Evolutionary conservation across 2,888 invertebrate genomes (phyloP).

Genomic region (Ceraclea dissimilis): DNA sequence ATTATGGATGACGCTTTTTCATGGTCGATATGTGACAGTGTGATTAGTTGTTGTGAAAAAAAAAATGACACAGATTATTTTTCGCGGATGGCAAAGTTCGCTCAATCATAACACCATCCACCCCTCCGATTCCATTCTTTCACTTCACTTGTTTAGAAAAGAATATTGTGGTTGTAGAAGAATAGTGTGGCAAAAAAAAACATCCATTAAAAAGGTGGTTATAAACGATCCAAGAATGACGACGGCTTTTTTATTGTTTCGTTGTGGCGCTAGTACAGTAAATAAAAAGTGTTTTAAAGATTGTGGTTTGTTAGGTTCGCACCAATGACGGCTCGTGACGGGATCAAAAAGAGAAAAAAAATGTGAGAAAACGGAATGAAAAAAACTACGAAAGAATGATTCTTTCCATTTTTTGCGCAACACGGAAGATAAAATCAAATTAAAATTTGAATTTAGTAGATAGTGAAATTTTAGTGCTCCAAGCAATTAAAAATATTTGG

Average conservation of each 20-base stretch:
- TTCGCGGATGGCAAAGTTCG: neutral
- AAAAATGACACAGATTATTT: slow-evolving; percentile 9
- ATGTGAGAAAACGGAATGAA: too few relatives aligned
- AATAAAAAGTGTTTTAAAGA: neutral
- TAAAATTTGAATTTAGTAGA: too few relatives aligned
- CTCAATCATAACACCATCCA: neutral
- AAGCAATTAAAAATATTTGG: too few relatives aligned
- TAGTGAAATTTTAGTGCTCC: too few relatives aligned
- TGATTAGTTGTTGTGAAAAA: too few relatives aligned
- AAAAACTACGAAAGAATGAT: too few relatives aligned
- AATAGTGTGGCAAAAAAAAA: slow-evolving; percentile 14
- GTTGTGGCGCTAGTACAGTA: slow-evolving; percentile 5
- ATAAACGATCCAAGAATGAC: slow-evolving; percentile 25
- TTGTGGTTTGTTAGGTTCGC: neutral
- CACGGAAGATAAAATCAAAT: too few relatives aligned
- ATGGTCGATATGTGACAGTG: too few relatives aligned
- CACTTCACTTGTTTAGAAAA: slow-evolving; percentile 9
- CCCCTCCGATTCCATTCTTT: slow-evolving; percentile 1
- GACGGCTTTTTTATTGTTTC: slow-evolving; percentile 22
- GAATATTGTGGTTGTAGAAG: slow-evolving; percentile 6
- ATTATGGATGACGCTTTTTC: too few relatives aligned
- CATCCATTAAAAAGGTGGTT: slow-evolving; percentile 21
- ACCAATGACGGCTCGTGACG: neutral
- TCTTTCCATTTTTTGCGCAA: too few relatives aligned
- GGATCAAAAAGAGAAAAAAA: too few relatives aligned